These are phyloP conservation scores for Melanerpes formicivorus DNA, from an alignment of 2,113 vertebrate species.

Conservation along the genomic window DNA sequence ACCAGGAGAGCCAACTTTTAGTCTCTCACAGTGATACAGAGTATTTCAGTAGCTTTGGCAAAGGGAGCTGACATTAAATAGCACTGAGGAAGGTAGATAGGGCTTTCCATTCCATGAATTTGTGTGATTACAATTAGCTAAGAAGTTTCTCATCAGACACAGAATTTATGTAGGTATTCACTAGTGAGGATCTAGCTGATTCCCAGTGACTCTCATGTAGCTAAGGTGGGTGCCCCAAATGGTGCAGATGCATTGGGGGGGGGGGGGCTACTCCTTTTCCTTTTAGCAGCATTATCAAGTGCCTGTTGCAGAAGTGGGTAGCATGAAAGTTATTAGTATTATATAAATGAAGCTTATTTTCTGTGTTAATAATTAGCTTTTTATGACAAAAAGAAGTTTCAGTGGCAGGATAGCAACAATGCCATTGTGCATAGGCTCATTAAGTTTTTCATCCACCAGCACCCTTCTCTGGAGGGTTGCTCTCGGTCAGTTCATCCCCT, in stretches of 20 bases:
- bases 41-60: neutral
- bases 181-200: neutral
- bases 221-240: neutral
- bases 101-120: neutral
- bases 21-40: neutral
- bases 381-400: neutral
- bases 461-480: too few species aligned
- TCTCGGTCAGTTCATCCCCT: too few species aligned
- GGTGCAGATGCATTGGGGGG: neutral
- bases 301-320: neutral
- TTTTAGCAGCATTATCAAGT: neutral
- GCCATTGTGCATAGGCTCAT: neutral
- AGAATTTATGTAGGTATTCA: neutral
- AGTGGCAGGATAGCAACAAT: neutral
- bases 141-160: neutral
- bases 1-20: too few species aligned
- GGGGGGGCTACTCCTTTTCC: neutral
- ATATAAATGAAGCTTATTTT: neutral
- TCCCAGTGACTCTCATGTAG: neutral
- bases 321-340: neutral
- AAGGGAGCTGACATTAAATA: neutral
- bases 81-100: neutral
- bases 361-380: neutral
- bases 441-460: too few species aligned
- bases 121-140: neutral